Evolutionary conservation across 2,888 invertebrate genomes (phyloP).

Genomic region (Aphrophora alni): DNA sequence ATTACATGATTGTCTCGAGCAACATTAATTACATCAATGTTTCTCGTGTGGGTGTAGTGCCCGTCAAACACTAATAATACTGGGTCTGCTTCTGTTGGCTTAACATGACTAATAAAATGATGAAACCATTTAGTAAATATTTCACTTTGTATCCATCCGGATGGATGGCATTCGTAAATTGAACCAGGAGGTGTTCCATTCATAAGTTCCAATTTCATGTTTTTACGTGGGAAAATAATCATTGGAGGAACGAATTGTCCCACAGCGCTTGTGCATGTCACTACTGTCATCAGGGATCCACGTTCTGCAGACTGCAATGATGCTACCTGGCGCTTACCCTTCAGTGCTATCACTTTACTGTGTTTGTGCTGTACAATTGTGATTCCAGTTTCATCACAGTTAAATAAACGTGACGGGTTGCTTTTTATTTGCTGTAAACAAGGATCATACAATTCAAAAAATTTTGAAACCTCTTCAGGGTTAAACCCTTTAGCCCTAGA

Average conservation of each 20-base stretch:
- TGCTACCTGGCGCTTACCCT: constrained; percentile 55
- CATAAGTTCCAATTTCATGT: constrained; percentile 51
- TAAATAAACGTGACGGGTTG: constrained; percentile 48
- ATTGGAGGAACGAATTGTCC: constrained; percentile 54
- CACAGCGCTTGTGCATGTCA: constrained; percentile 52
- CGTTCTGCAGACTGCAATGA: too few species aligned
- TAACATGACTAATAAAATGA: too few species aligned
- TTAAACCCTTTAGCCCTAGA: constrained; percentile 39
- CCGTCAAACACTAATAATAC: too few species aligned
- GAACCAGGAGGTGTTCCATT: constrained; percentile 47
- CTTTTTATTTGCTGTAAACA: constrained; percentile 7
- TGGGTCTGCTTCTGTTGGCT: too few species aligned
- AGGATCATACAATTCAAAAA: too few species aligned
- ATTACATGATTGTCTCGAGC: constrained; percentile 16
- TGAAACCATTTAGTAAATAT: too few species aligned
- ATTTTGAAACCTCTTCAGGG: too few species aligned
- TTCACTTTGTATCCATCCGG: constrained; percentile 53
- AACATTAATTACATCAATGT: constrained; percentile 15
- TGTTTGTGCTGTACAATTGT: constrained; percentile 44
- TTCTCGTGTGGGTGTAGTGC: constrained; percentile 40
- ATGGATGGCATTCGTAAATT: constrained; percentile 49
- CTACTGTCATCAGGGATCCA: constrained; percentile 52
- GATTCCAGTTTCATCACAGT: constrained; percentile 56
- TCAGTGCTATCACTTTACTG: constrained; percentile 44
- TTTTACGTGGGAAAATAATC: constrained; percentile 54